A percentile compares a stretch with the other conserved stretches of the same genome.
phyloP scores from a whole-genome alignment of 2,888 invertebrate species.

The Theretra japonica region DNA sequence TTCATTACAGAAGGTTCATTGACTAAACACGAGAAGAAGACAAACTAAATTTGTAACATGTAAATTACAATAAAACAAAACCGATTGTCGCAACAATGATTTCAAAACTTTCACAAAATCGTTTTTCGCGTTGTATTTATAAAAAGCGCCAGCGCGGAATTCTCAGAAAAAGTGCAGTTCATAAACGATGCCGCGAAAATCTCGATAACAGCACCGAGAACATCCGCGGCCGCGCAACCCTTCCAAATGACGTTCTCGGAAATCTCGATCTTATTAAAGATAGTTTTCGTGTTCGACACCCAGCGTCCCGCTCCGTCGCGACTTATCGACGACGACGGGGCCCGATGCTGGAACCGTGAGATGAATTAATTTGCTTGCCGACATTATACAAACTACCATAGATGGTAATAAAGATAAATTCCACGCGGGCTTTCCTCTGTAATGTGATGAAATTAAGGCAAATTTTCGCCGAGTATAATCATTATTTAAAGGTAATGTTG shows the following conservation, averaged over 20 bases:
- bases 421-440: slow-evolving; percentile 52
- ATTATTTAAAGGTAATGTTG: slow-evolving; percentile 15
- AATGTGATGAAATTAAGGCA: slow-evolving; percentile 57
- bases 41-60: too few species aligned
- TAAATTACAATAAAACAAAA: too few species aligned
- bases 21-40: background rate
- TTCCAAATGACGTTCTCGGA: slow-evolving; percentile 14
- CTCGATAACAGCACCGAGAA: slow-evolving; percentile 8
- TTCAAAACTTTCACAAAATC: background rate
- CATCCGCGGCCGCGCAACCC: background rate
- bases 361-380: slow-evolving; percentile 78
- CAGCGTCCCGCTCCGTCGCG: slow-evolving; percentile 48
- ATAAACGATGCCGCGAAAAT: slow-evolving; percentile 25
- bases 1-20: background rate
- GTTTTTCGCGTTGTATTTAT: slow-evolving; percentile 3
- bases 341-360: slow-evolving; percentile 65
- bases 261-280: slow-evolving; percentile 42
- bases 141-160: background rate
- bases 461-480: slow-evolving; percentile 50
- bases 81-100: background rate
- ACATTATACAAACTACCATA: slow-evolving; percentile 71
- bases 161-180: background rate
- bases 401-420: slow-evolving; percentile 77
- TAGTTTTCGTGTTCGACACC: slow-evolving; percentile 71
- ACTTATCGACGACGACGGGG: slow-evolving; percentile 70